Base-by-base conservation (phyloP, 2,888 invertebrate species). In the Eupithecia centaureata region DNA sequence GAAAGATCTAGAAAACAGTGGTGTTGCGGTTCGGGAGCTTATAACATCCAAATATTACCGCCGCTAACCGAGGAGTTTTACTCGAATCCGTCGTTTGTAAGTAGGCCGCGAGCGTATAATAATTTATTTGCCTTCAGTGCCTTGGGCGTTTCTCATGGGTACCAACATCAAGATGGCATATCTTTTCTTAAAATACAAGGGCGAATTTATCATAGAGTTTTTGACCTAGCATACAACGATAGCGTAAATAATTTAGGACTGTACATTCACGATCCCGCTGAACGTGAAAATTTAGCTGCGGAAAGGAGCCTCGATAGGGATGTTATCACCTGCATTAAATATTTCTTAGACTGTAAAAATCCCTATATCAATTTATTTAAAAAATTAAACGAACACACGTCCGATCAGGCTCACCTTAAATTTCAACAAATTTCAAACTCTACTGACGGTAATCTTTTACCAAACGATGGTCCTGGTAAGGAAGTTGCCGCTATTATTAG, bases 141-240 rank as follows among this genome's bases (percentile, higher is more conserved):
- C n/a, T n/a, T n/a, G n/a, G n/a, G n/a, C n/a, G n/a, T n/a, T n/a
- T n/a, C n/a, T n/a, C n/a, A n/a, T n/a, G n/a, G n/a, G n/a, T n/a
- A n/a, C n/a, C n/a, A n/a, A n/a, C n/a, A 10, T 15, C 59, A 35
- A 13, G 10, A 15, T 13, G 63, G 58, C 1, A 15, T 58, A 47
- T 47, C 63, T 1, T 64, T 64, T 64, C 18, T 64, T 7, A 64
- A 64, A 64, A 64, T 65, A 54, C 65, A 65, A 54, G 65, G 65
- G 10, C 59, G 65, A 0, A 12, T 38, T 7, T 64, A 58, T 18
- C 64, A 59, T 13, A 47, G 64, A 47, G 59, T 64, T 28, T 64
- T 64, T n/a, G 64, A 63, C 32, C 47, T 63, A 28, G 59, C 35
- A n/a, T n/a, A n/a, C n/a, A n/a, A n/a, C n/a, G n/a, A n/a, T n/a